These are phyloP conservation scores for Proteles cristata DNA, from an alignment of 2,113 vertebrate genomes.

Conservation along the genomic window DNA sequence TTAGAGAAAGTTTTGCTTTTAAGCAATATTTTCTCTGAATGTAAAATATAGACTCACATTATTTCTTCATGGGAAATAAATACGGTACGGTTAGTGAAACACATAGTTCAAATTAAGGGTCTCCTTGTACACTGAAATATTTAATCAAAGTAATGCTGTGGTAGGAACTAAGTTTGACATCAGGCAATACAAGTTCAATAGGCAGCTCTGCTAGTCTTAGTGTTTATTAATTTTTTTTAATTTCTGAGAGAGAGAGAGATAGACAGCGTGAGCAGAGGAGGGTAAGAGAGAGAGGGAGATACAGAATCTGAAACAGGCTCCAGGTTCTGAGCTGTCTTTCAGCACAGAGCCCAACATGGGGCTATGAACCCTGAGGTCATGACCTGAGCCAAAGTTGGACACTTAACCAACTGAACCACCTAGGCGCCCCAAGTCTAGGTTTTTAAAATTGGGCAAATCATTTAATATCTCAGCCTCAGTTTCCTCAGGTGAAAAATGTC, in stretches of 20 bases:
- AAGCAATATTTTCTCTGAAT: slow-evolving; percentile 73
- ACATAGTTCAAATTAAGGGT: not conserved
- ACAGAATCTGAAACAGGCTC: too few relatives aligned
- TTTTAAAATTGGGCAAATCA: not conserved
- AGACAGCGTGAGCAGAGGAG: too few relatives aligned
- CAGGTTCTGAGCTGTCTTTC: too few relatives aligned
- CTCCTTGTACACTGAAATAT: not conserved
- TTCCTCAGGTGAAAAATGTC: not conserved
- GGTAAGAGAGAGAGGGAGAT: too few relatives aligned
- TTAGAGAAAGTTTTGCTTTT: slow-evolving; percentile 57
- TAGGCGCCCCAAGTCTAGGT: too few relatives aligned
- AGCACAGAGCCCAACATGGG: too few relatives aligned
- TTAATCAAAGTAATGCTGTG: not conserved
- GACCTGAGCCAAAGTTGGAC: too few relatives aligned
- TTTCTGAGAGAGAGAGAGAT: too few relatives aligned
- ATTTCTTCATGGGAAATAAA: not conserved
- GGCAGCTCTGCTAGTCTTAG: not conserved
- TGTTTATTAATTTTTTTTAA: not conserved
- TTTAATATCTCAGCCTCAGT: not conserved
- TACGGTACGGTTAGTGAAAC: not conserved
- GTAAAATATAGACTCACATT: not conserved
- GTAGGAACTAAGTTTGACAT: not conserved
- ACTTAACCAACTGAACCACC: too few relatives aligned
- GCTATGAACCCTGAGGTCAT: too few relatives aligned
- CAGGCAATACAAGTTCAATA: not conserved